phyloP scores from a whole-genome alignment of 2,113 vertebrate species.

The Electrona antarctica region DNA sequence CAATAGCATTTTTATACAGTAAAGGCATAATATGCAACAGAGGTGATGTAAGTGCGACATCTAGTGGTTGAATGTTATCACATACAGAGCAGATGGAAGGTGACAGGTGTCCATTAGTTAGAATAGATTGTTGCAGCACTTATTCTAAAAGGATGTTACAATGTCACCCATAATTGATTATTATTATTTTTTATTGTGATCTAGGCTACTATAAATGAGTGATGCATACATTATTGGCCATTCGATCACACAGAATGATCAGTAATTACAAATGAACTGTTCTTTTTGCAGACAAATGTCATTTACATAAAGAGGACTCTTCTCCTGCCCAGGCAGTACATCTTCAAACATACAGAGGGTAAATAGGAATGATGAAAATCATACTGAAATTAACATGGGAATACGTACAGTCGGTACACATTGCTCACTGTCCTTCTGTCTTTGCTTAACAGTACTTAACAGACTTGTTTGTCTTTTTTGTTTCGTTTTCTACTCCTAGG shows the following conservation, averaged over 20 bases:
- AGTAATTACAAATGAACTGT: background rate
- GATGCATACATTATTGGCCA: too few species aligned
- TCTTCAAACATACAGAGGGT: slow-evolving; percentile 56
- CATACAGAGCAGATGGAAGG: background rate
- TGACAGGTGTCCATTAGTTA: too few species aligned
- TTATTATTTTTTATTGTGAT: too few species aligned
- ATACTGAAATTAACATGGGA: background rate
- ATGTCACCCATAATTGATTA: too few species aligned
- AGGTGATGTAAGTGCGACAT: background rate
- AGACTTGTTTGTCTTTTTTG: background rate
- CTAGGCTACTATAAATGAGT: too few species aligned
- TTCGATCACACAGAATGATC: too few species aligned
- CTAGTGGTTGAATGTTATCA: background rate
- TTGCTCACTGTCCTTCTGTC: background rate
- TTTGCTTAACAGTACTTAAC: background rate
- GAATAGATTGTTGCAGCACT: too few species aligned
- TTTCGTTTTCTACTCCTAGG: slow-evolving; percentile 18
- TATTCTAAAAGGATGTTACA: too few species aligned
- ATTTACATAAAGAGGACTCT: slow-evolving; percentile 60
- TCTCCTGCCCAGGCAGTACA: slow-evolving; percentile 35
- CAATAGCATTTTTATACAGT: too few species aligned
- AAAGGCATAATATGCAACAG: too few species aligned
- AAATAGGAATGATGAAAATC: background rate
- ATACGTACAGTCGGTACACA: background rate
- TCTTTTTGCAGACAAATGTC: slow-evolving; percentile 47